Base-by-base conservation (phyloP, 2,888 invertebrate genomes). In the Phyto melanocephala region DNA sequence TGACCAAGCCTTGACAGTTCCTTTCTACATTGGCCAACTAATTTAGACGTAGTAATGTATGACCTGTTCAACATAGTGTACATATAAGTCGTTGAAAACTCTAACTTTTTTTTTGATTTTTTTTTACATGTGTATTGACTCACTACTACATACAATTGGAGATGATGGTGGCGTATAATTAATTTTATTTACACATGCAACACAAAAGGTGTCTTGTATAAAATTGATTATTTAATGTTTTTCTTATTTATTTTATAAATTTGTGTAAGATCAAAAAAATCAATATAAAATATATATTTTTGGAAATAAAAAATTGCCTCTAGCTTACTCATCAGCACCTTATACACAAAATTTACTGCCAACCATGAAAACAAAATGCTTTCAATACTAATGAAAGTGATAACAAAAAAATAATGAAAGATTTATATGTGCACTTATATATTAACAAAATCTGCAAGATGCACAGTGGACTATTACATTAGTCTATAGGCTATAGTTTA, bases 141-240 rank as follows among this genome's bases (percentile, higher is more conserved):
- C 65, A 47, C 45, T 54, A 28, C 28, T n/a, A 35, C 40, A 54
- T 52, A 15, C 28, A 28, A 28, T 28, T 28, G 28, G 47, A 56
- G 58, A 54, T 76, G 74, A 79, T 80, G 83, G 83, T 85, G 83
- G 79, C 84, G 83, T 81, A 88, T 88, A 89, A 89, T 89, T 89
- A 88, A 89, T 89, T 88, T 88, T 87, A 86, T 86, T 87, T 89
- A 86, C 88, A 86, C 89, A 89, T 89, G 89, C 84, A 79, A 84
- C 54, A 65, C 47, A 47, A 75, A 82, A 52, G 65, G 45, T 76
- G 67, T 70, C 62, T 71, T 2, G 47, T 68, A 68, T 45, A 63
- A 81, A 72, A 77, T 77, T 77, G 77, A 77, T 70, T 62, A 35
- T 68, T 52, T n/a, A 56, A 11, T 37, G 4, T 47, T 22, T 17